Base-by-base conservation (phyloP, 1,140 invertebrate genomes). In the Anadara kagoshimensis region DNA sequence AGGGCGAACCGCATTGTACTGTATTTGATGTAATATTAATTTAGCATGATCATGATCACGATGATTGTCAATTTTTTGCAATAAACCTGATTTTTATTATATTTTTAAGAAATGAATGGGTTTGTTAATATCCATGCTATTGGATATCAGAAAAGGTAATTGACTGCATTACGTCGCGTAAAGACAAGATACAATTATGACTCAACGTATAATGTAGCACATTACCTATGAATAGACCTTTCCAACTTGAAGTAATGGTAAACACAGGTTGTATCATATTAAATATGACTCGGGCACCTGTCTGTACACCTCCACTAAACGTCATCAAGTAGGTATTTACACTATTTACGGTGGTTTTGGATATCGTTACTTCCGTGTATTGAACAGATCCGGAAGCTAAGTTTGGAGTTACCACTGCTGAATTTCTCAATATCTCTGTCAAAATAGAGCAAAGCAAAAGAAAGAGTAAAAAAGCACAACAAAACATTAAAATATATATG, bases 361-460 rank as follows among this genome's bases (percentile, higher is more conserved):
- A 61, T n/a, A 76, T 12, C 18, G 49, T 62, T 16, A 76, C 68
- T 22, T 67, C 51, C 8, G 18, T 54, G 16, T 29, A 76, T 12
- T 47, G 36, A 29, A 56, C 57, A 20, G 57, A 36, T 36, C 54
- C 45, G 1, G 56, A 45, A 22, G 44, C 22, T 5, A 70, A 53
- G 16, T 66, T 58, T 14, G 49, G 29, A 10, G 47, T 24, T n/a
- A 41, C 43, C 14, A 67, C 8, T 0, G n/a, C n/a, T 5, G 67
- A 67, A 62, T 75, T 62, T 12, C 22, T 65, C 10, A 64, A 29
- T 2, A 75, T 70, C 20, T 75, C 73, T 75, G 29, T 20, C 26
- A 54, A 47, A 57, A 22, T 10, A 45, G 12, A 62, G 41, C 0
- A 62, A 56, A 51, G 36, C 24, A 63, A 69, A 49, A n/a, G 14